Conservation (phyloP, 1,140 invertebrate genomes). For the Scylla paramamosain region DNA sequence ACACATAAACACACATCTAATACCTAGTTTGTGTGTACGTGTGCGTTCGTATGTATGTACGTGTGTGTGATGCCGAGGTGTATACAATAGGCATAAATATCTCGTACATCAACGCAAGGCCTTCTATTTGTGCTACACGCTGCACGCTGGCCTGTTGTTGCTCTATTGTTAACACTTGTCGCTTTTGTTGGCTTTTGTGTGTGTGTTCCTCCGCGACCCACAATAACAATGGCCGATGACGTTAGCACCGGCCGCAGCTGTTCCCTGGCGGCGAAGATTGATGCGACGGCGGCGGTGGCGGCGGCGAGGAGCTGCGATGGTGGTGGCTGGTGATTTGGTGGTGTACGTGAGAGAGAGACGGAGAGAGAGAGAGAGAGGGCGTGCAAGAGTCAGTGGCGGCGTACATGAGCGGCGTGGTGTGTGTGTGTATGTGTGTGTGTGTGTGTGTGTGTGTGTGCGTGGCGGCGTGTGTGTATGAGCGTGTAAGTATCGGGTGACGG, state of each 20-base stretch:
- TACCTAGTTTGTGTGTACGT: not conserved
- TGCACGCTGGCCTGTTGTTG: conserved; percentile 17
- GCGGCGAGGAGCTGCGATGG: not conserved
- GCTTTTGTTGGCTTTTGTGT: conserved; percentile 22
- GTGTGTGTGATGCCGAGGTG: not conserved
- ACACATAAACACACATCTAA: not conserved
- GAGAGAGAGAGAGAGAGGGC: not conserved
- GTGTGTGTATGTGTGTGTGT: conserved; percentile 54
- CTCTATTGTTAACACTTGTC: not conserved
- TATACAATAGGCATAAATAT: not conserved
- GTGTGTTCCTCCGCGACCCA: not conserved
- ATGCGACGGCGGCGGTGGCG: not conserved
- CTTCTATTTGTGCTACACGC: not conserved
- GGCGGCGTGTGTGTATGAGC: conserved; percentile 65
- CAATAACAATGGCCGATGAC: conserved; percentile 13
- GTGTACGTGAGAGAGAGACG: not conserved
- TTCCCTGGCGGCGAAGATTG: not conserved
- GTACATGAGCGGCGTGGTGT: not conserved
- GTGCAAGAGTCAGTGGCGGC: not conserved
- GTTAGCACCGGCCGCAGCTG: not conserved
- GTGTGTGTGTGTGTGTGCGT: conserved; percentile 51
- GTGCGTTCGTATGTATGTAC: conserved; percentile 29
- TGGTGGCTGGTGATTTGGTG: not conserved
- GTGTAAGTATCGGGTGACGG: conserved; percentile 72
- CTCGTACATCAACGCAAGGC: too few species aligned